A percentile compares a stretch with the other conserved stretches of the same genome.
Conservation (phyloP, 2,797 vertebrate genomes). For the Gambusia yucatana region DNA sequence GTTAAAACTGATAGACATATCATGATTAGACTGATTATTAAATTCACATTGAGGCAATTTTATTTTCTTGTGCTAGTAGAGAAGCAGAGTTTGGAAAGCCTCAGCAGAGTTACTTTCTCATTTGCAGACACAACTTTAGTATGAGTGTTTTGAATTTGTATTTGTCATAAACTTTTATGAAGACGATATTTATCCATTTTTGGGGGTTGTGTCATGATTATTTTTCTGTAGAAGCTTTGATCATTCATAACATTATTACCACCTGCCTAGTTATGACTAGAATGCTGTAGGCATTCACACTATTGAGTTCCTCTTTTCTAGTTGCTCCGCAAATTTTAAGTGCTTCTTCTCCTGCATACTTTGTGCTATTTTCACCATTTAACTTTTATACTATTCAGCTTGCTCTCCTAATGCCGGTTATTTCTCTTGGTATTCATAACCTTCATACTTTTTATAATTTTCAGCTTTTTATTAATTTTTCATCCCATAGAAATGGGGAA, state of each 20-base stretch:
- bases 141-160: not conserved
- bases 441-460: too few species aligned
- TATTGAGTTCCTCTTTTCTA: too few species aligned
- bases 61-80: slow-evolving; percentile 5
- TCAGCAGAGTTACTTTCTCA: slow-evolving; percentile 2
- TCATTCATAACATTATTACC: not conserved
- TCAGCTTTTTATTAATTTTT: too few species aligned
- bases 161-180: not conserved
- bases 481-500: too few species aligned
- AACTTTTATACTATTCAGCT: too few species aligned
- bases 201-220: not conserved
- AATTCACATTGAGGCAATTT: slow-evolving; percentile 15
- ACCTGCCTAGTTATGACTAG: not conserved
- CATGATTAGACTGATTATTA: slow-evolving; percentile 16
- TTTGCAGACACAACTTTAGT: not conserved
- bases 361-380: too few species aligned
- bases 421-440: too few species aligned
- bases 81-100: slow-evolving; percentile 14
- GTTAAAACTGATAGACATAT: slow-evolving; percentile 29
- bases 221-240: not conserved
- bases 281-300: too few species aligned
- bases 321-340: too few species aligned
- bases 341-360: too few species aligned
- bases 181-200: not conserved
- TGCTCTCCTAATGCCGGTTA: too few species aligned